Percentiles rank a stretch among this genome's conserved stretches.
Conservation (phyloP, 1,140 invertebrate species). For the Listronotus bonariensis region DNA sequence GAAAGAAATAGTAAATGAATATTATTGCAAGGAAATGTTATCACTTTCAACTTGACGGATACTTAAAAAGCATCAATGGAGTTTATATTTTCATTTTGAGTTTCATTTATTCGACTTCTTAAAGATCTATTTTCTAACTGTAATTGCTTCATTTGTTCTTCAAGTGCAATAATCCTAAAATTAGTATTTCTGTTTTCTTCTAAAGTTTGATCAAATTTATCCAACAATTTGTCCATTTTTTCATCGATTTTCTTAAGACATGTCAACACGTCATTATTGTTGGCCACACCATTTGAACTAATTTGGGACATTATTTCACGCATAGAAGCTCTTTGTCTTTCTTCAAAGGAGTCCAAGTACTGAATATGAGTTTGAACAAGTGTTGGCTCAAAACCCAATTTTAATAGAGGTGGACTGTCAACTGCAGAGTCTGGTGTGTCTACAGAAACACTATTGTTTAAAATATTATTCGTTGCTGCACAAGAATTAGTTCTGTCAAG, state of each 20-base stretch:
- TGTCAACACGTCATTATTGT: background rate
- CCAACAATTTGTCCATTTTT: background rate
- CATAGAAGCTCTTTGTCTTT: background rate
- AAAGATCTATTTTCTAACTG: background rate
- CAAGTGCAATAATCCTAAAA: too few species aligned
- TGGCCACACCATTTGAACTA: background rate
- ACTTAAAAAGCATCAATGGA: too few species aligned
- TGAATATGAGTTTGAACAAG: background rate
- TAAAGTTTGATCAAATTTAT: background rate
- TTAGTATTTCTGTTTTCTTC: background rate
- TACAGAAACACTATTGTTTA: background rate
- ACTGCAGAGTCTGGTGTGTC: background rate
- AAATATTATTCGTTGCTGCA: background rate
- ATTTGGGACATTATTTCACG: background rate
- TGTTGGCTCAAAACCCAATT: background rate
- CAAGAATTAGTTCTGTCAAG: background rate
- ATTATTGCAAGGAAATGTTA: too few species aligned
- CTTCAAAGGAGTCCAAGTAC: background rate
- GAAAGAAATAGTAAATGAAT: too few species aligned
- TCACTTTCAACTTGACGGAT: too few species aligned
- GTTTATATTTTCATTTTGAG: too few species aligned
- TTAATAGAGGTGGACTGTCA: background rate
- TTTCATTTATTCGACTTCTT: background rate
- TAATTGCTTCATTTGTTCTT: too few species aligned
- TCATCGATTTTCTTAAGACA: slow-evolving; percentile 3